Base-by-base conservation (phyloP, 2,797 vertebrate species). In the Parauchenoglanis ngamensis region DNA sequence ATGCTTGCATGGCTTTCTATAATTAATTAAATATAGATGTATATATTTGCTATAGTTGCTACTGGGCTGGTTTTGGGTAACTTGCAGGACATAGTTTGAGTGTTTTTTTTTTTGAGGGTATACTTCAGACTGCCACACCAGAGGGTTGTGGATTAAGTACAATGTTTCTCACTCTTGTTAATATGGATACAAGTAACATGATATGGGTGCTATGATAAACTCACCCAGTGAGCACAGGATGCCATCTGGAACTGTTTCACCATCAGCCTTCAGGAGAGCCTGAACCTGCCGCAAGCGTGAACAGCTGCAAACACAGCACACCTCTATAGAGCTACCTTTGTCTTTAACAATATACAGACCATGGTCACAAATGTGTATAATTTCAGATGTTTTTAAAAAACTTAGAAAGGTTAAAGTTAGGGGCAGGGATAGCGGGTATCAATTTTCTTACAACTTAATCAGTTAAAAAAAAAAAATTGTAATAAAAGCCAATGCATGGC, bases 191-290 rank as follows among this genome's bases (percentile, higher is more conserved):
- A n/a, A 75, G 10, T 79, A 59, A 81, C 63, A 61, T 7, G 44
- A 23, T 52, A 78, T 54, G 70, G 59, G 40, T 86, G 23, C n/a
- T 78, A 17, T 77, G 40, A 54, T 75, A 28, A 88, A 93, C 95
- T 92, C 85, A 99, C 98, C 98, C 52, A 99, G 95, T 92, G 98
- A 97, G 94, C 98, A 99, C 83, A 99, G 95, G 91, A 99, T 97
- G 82, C 97, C 98, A 88, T 99, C 98, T 1, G 97, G 97, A 54
- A 91, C 93, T 87, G 95, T 92, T 88, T 96, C 94, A 91, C 94
- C 96, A 91, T 94, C 95, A 88, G 95, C 95, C 7, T 92, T 93
- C 87, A 99, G 94, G 91, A 99, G 95, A 80, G 94, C 95, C 93
- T 99, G 98, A 67, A 99, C 93, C 90, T 97, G 96, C 77, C 96